Base-by-base conservation (phyloP, 2,797 vertebrate genomes). In the Onychomys torridus region DNA sequence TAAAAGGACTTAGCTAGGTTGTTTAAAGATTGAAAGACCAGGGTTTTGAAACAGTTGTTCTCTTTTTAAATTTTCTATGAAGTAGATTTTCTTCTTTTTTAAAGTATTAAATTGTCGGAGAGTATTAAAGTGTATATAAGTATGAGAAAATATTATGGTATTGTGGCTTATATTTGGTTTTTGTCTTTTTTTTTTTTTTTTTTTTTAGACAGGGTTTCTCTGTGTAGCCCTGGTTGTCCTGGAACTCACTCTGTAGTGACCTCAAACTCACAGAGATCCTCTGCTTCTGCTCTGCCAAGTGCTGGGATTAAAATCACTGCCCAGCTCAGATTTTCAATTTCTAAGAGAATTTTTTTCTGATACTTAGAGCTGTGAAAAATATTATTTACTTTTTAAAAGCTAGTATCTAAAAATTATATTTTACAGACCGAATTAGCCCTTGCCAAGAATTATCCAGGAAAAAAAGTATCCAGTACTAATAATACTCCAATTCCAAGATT, bases 391-490 rank as follows among this genome's bases (percentile, higher is more conserved):
- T 96, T 96, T 69, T 93, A 84, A 96, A 93, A 83, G 67, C 71
- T 46, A 83, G 11, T 43, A 94, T 93, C 84, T 97, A 97, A 96
- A 97, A 84, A 95, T 98, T 96, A 92, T 96, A 97, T 97, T 97
- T 98, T 98, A 97, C 97, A 99, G 99, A 98, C 98, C 89, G 99
- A 99, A 98, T 97, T 98, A 96, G 97, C 98, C 90, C 99, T 99
- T 91, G 98, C 98, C 55, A 99, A 99, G 98, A 98, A 98, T 95
- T 99, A 99, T 97, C 98, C 98, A 95, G 99, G 98, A 37, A 99
- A 99, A 96, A 98, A 98, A 96, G 98, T 99, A 89, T 98, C 99
- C 91, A 97, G 98, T 94, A 98, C 98, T 97, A 98, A 98, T 97
- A 99, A 98, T 95, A 98, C 94, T 90, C 98, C 98, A 10, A 96